These are phyloP conservation scores for Pristionchus fissidentatus DNA, from an alignment of 2,888 invertebrate genomes.

Conservation along the genomic window DNA sequence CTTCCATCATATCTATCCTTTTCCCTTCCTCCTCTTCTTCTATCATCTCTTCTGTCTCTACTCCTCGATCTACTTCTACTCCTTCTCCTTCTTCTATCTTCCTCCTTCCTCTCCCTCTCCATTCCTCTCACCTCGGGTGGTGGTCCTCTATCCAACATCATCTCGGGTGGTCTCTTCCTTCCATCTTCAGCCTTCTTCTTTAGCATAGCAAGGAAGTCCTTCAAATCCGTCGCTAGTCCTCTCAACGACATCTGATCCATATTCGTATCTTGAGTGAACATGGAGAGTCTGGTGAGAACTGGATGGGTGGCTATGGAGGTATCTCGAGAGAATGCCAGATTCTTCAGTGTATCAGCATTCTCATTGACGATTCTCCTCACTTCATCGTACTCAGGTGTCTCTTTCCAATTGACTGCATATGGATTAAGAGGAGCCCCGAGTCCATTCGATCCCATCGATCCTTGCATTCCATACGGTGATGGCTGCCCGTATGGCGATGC, in stretches of 20 bases:
- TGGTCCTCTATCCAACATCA: neutral
- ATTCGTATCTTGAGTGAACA: neutral
- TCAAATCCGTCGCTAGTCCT: neutral
- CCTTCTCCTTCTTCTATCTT: neutral
- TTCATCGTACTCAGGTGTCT: neutral
- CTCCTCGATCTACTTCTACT: slow-evolving; percentile 30
- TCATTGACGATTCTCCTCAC: neutral
- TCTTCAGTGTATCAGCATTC: slow-evolving; percentile 14
- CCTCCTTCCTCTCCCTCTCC: neutral
- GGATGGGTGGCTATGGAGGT: neutral
- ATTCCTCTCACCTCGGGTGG: neutral
- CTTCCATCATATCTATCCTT: neutral
- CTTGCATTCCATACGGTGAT: neutral
- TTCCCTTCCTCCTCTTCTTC: neutral
- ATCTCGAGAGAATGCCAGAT: slow-evolving; percentile 8
- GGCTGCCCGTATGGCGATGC: neutral
- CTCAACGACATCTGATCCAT: slow-evolving; percentile 15
- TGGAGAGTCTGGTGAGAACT: slow-evolving; percentile 8
- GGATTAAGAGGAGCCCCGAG: neutral
- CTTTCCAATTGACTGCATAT: neutral
- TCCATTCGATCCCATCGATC: slow-evolving; percentile 16
- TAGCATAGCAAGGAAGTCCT: neutral
- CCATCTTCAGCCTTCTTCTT: slow-evolving; percentile 7
- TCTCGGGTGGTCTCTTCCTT: neutral
- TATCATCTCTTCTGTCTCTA: slow-evolving; percentile 16